These are phyloP conservation scores for Cetonia aurata DNA, from an alignment of 2,888 invertebrate genomes.

Conservation along the genomic window DNA sequence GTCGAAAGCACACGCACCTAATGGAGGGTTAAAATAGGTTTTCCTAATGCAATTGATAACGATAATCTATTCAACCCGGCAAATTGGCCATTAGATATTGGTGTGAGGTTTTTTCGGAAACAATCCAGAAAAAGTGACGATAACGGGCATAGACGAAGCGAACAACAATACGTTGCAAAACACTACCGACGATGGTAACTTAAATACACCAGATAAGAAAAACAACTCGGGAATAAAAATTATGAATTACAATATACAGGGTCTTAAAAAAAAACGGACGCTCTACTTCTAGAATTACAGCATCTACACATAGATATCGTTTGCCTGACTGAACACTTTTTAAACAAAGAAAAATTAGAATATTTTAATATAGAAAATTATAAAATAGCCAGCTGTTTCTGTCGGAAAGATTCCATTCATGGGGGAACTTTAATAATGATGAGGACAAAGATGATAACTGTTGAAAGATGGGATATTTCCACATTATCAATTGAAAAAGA, in stretches of 20 bases:
- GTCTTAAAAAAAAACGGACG: neutral
- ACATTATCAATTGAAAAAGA: neutral
- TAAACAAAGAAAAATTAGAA: neutral
- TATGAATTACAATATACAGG: conserved; percentile 3
- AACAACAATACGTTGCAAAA: neutral
- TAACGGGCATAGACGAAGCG: neutral
- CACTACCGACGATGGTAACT: neutral
- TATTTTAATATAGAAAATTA: neutral
- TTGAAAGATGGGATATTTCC: neutral
- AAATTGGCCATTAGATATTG: neutral
- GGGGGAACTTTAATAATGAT: neutral
- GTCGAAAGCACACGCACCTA: no score
- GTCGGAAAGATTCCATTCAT: neutral
- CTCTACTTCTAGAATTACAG: neutral
- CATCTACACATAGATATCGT: neutral
- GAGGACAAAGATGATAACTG: neutral
- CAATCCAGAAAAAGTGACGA: neutral
- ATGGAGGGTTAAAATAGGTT: no score
- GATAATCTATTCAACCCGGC: neutral
- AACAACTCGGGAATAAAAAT: neutral
- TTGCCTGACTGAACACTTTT: neutral
- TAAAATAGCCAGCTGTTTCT: neutral
- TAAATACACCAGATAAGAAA: neutral
- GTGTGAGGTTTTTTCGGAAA: neutral
- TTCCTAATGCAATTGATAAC: neutral